Conservation (phyloP, 64 coral and sea anemone species). For the Astreopora myriophthalma region DNA sequence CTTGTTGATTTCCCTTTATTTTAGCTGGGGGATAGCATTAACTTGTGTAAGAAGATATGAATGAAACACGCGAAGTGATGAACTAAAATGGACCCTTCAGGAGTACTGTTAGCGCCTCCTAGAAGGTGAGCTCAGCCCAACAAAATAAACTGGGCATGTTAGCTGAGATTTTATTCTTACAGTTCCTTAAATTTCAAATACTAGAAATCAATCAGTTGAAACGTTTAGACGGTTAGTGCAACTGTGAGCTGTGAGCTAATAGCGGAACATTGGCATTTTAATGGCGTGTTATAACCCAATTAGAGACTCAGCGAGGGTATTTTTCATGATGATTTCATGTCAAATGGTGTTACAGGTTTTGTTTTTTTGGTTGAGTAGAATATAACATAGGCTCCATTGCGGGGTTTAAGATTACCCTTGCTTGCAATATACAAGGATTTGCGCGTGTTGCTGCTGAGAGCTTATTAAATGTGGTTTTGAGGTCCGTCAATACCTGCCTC, state of each 20-base stretch:
- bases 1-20: background rate
- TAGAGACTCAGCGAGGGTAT: background rate
- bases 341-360: background rate
- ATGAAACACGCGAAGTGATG: background rate
- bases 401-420: constrained; percentile 8
- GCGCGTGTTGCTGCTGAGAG: background rate
- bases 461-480: background rate
- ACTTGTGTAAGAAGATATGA: background rate
- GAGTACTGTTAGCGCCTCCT: background rate
- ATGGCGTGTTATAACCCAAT: background rate
- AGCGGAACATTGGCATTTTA: too few species aligned
- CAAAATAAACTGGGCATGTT: too few species aligned
- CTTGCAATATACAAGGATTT: background rate
- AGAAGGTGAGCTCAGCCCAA: background rate
- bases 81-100: constrained; percentile 27
- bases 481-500: background rate
- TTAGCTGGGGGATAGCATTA: background rate
- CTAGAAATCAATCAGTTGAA: background rate
- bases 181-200: background rate
- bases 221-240: background rate
- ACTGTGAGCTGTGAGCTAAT: too few species aligned
- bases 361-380: background rate
- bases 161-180: background rate
- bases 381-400: background rate
- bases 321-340: background rate